Percentiles rank a stretch among this genome's conserved stretches.
Evolutionary conservation across 2,888 invertebrate genomes (phyloP).

Genomic region (Phorcus lineatus): DNA sequence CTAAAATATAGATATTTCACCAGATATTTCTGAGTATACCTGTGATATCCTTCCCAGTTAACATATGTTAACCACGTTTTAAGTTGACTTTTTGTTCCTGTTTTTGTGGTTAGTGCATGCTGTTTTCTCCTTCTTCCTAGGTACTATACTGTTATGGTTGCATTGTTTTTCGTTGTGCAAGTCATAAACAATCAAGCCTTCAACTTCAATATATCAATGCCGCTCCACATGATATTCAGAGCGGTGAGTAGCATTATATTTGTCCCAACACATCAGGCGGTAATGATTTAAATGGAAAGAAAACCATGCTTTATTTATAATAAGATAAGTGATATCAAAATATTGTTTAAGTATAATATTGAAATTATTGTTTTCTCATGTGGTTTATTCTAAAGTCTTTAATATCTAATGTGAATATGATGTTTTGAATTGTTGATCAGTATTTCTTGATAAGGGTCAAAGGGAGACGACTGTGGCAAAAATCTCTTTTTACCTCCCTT

Average conservation of each 20-base stretch:
- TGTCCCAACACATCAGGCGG: not conserved
- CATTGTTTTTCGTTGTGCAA: constrained; percentile 93
- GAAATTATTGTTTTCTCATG: too few species aligned
- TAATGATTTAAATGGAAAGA: too few species aligned
- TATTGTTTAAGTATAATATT: too few species aligned
- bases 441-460: not conserved
- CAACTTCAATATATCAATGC: constrained; percentile 97
- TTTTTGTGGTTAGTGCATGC: not conserved
- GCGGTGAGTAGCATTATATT: constrained; percentile 80
- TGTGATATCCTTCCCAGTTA: not conserved
- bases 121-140: constrained; percentile 59
- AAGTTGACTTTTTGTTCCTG: not conserved
- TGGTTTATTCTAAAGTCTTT: too few species aligned
- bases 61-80: too few species aligned
- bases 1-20: too few species aligned
- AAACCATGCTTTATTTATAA: too few species aligned
- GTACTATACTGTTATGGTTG: constrained; percentile 88
- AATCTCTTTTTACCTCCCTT: not conserved
- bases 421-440: too few species aligned
- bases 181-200: constrained; percentile 89
- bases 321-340: too few species aligned
- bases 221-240: constrained; percentile 98
- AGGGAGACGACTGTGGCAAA: not conserved
- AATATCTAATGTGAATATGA: too few species aligned
- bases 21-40: not conserved